Base-by-base conservation (phyloP, 2,888 invertebrate genomes). In the Pristionchus entomophagus region DNA sequence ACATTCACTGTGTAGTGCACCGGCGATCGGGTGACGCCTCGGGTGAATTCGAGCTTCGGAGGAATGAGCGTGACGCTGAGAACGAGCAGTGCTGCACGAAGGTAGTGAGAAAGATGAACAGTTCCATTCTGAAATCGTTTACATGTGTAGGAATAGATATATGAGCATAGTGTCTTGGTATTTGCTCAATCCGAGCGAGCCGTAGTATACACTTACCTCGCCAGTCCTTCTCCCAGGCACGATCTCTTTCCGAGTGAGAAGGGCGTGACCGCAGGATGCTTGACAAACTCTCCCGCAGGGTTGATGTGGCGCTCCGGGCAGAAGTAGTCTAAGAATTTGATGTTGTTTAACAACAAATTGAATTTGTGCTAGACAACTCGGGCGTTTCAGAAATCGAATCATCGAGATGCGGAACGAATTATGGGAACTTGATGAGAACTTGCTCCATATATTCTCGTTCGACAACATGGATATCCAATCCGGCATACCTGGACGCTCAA, bases 231-330 rank as follows among this genome's bases (percentile, higher is more conserved):
- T 35, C 73, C 73, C 12, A 73, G 41, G 26, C 73, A 73, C 8
- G 73, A 22, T 73, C 73, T 1, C 14, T 73, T 73, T n/a, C 73
- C 73, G 41, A 73, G 17, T n/a, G 73, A 73, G 41, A 73, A 73
- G n/a, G 73, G 73, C 2, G 73, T 73, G 3, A 73, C 17, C 0
- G 41, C 41, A 10, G 73, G 73, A 17, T 73, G 38, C 14, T 82
- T 82, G 14, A 82, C 82, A 19, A 82, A 82, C 22, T 82, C 56
- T 17, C 82, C 82, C 5, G n/a, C 19, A 0, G 35, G 38, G 29
- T 82, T 82, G 38, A 82, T 82, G 41, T 82, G 82, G 17, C 82
- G 38, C 19, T 82, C 82, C 35, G 82, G 82, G 41, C 82, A 82
- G 59, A 82, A 82, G 14, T 82, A 82, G n/a, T 82, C 82, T 56